phyloP scores from a whole-genome alignment of 2,113 vertebrate genomes.

The Leucoraja erinaceus region DNA sequence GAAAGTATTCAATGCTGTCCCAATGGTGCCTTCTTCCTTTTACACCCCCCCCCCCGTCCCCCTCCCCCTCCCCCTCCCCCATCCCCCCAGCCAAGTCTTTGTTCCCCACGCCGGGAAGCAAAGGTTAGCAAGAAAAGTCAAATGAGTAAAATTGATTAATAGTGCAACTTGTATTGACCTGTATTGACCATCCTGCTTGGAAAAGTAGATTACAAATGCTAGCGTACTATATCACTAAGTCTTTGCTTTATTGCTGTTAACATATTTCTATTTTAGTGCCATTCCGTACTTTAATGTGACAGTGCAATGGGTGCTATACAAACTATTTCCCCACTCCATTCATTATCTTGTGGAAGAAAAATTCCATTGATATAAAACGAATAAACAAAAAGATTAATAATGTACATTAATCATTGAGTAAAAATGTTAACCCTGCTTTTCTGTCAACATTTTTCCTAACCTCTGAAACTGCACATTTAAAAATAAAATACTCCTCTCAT shows the following conservation, averaged over 20 bases:
- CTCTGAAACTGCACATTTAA: constrained; percentile 30
- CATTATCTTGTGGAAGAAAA: background rate
- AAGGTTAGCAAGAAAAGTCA: background rate
- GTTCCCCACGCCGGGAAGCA: background rate
- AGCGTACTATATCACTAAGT: background rate
- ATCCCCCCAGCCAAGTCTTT: too few relatives aligned
- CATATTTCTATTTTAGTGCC: background rate
- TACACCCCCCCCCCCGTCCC: too few relatives aligned
- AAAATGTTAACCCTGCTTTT: background rate
- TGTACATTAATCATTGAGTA: background rate
- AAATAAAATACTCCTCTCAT: constrained; percentile 30
- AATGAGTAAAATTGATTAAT: background rate
- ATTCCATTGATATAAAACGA: background rate
- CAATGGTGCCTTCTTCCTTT: too few relatives aligned
- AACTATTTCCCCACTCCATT: background rate
- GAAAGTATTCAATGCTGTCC: too few relatives aligned
- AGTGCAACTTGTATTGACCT: too few relatives aligned
- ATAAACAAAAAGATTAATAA: constrained; percentile 15
- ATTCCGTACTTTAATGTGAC: background rate
- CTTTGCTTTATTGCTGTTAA: constrained; percentile 4
- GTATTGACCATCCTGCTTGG: background rate
- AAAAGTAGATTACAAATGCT: background rate
- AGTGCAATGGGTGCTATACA: background rate
- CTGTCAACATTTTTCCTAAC: constrained; percentile 23
- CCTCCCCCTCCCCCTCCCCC: too few relatives aligned